Conservation (phyloP, 2,113 vertebrate species). For the Proteles cristata region DNA sequence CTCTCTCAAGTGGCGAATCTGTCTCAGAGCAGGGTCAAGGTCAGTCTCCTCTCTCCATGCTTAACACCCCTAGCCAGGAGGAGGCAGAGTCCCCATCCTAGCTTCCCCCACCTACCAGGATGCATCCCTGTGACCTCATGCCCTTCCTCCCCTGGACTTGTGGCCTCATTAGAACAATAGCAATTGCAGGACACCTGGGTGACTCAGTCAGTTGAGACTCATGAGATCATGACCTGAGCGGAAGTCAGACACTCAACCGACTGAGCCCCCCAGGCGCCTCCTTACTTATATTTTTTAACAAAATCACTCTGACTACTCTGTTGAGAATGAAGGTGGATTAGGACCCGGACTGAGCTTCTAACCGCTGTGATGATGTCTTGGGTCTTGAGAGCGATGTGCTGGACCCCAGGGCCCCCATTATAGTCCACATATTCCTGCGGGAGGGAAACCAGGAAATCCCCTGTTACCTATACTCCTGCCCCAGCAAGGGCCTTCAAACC, state of each 20-base stretch:
- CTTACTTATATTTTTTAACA: too few relatives aligned
- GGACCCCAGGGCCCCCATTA: constrained; percentile 95
- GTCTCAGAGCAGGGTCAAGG: not conserved
- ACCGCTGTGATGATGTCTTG: constrained; percentile 93
- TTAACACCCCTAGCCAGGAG: not conserved
- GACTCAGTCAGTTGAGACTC: too few relatives aligned
- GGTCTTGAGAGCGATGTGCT: constrained; percentile 97
- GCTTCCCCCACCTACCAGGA: not conserved
- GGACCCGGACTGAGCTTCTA: not conserved
- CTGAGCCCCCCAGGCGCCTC: too few relatives aligned
- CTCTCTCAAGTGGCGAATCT: constrained; percentile 94
- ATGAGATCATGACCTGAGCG: too few relatives aligned
- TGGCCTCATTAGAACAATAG: not conserved
- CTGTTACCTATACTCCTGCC: not conserved
- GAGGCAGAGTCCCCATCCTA: not conserved
- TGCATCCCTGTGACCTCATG: accelerated
- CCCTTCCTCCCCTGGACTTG: not conserved
- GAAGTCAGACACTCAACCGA: too few relatives aligned
- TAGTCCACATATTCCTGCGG: constrained; percentile 96
- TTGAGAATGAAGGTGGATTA: not conserved
- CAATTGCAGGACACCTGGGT: too few relatives aligned
- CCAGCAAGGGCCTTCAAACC: accelerated
- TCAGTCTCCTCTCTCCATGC: not conserved
- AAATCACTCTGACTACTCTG: too few relatives aligned
- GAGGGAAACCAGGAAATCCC: not conserved